Conservation (phyloP, 1,140 invertebrate species). For the Panagrolaimus sp. region DNA sequence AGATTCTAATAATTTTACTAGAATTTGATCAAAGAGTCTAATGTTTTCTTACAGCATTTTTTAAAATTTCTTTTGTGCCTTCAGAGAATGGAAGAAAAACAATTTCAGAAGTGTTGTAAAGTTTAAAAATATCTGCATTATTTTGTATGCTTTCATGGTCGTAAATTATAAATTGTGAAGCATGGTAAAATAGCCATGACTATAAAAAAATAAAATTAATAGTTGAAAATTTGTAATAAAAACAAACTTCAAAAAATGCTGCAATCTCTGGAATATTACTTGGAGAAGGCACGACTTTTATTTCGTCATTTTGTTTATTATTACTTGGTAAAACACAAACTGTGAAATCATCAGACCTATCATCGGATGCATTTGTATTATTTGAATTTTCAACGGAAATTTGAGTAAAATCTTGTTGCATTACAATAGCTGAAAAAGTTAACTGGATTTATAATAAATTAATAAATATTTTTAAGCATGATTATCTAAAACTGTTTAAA, state of each 20-base stretch:
- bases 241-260: background rate
- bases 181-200: slow-evolving; percentile 3
- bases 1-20: background rate
- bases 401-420: background rate
- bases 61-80: background rate
- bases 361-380: background rate
- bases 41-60: slow-evolving; percentile 12
- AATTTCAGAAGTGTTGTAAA: background rate
- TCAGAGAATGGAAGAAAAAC: background rate
- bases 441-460: background rate
- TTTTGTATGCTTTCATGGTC: background rate
- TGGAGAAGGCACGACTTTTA: background rate
- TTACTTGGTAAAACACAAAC: background rate
- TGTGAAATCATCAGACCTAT: background rate
- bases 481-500: background rate
- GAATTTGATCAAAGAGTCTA: background rate
- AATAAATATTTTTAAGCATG: background rate
- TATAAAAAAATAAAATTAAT: background rate
- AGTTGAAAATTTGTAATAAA: background rate
- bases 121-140: background rate
- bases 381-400: background rate
- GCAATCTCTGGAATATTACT: background rate
- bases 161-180: background rate
- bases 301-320: background rate
- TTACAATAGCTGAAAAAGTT: background rate